A percentile compares a stretch with the other conserved stretches of the same genome.
phyloP scores from a whole-genome alignment of 35 echinoderm and acorn worm genomes.

The Heliocidaris tuberculata region DNA sequence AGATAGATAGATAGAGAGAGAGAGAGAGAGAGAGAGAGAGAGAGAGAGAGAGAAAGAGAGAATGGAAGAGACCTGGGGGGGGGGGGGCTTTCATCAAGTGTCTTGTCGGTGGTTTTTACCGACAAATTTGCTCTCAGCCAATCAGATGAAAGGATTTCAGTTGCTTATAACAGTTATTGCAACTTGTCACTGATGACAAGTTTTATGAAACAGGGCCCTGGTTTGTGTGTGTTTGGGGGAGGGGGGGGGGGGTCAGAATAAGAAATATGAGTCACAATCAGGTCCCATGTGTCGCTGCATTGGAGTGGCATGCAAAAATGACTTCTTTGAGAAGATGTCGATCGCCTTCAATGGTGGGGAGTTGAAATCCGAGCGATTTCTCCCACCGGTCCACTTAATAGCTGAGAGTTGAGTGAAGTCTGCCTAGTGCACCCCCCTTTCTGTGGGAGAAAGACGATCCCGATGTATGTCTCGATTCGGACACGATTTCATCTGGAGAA shows the following conservation, averaged over 20 bases:
- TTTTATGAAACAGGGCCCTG: no score
- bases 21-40: no score
- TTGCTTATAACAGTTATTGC: no score
- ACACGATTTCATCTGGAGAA: neutral
- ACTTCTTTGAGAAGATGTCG: slow-evolving; percentile 3
- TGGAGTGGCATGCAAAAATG: neutral
- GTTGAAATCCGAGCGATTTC: neutral
- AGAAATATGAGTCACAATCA: neutral
- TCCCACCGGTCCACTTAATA: neutral
- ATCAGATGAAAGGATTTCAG: no score
- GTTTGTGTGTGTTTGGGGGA: neutral
- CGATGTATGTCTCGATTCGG: neutral
- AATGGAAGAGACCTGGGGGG: no score
- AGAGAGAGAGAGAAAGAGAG: no score
- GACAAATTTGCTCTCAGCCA: no score
- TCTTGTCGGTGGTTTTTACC: no score
- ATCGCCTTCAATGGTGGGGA: neutral
- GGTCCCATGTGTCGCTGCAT: neutral
- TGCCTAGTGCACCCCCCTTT: neutral
- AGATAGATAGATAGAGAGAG: no score
- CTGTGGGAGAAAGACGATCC: neutral
- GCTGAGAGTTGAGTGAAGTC: neutral
- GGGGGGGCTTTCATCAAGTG: no score
- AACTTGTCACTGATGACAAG: no score
- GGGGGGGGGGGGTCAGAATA: neutral